Conservation (phyloP, 2,113 vertebrate genomes). For the Etheostoma cragini region DNA sequence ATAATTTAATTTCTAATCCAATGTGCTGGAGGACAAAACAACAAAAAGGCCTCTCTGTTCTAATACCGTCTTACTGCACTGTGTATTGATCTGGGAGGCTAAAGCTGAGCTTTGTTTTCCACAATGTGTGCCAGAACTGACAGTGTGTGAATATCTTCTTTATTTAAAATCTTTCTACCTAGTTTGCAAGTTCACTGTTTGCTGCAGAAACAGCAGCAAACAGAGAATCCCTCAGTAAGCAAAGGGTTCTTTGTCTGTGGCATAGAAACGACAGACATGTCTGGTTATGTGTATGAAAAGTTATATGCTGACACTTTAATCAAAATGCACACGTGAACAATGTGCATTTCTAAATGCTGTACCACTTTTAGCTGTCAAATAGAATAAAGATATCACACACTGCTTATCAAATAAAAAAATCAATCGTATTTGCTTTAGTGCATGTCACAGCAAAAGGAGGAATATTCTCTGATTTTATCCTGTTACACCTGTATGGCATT, state of each 20-base stretch:
- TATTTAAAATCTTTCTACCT: conserved; percentile 17
- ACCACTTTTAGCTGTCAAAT: conserved; percentile 47
- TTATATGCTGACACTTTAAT: conserved; percentile 57
- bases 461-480: conserved; percentile 34
- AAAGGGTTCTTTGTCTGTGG: conserved; percentile 47
- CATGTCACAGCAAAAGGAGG: conserved; percentile 15
- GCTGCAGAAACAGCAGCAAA: conserved; percentile 14
- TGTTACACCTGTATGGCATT: not conserved
- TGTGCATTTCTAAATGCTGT: conserved; percentile 25
- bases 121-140: conserved; percentile 8
- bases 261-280: conserved; percentile 51
- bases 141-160: conserved; percentile 23
- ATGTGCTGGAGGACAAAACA: conserved; percentile 14
- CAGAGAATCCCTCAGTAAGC: conserved; percentile 20
- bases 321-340: conserved; percentile 38
- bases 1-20: conserved; percentile 22
- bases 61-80: conserved; percentile 18
- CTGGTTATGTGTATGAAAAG: conserved; percentile 58
- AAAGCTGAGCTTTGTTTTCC: conserved; percentile 25
- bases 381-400: conserved; percentile 48
- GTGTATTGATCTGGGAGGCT: conserved; percentile 33
- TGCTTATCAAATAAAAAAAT: conserved; percentile 58
- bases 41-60: conserved; percentile 6
- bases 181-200: too few species aligned
- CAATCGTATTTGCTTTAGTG: conserved; percentile 22